Percentiles rank a stretch among this genome's conserved stretches.
These are phyloP conservation scores for Darevskia mixta DNA, from an alignment of 2,797 vertebrate genomes.

Conservation along the genomic window DNA sequence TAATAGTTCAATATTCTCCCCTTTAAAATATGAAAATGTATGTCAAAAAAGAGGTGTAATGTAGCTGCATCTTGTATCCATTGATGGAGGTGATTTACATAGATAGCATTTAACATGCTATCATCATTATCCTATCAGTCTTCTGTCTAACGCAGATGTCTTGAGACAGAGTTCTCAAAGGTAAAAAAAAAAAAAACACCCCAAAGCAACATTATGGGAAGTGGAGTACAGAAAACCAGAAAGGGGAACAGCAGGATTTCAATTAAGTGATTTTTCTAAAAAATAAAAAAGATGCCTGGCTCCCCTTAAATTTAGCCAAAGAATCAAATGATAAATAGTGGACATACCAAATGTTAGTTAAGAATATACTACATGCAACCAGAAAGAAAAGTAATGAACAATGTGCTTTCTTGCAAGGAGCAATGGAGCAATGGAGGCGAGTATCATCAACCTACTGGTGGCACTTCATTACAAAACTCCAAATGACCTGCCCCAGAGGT, in stretches of 20 bases:
- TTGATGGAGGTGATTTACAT: constrained; percentile 86
- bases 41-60: constrained; percentile 81
- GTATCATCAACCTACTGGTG: not conserved
- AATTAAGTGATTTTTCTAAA: constrained; percentile 36
- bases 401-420: constrained; percentile 50
- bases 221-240: constrained; percentile 71
- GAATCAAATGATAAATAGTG: constrained; percentile 71
- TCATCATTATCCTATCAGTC: constrained; percentile 88
- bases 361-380: constrained; percentile 67
- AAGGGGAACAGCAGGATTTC: constrained; percentile 66
- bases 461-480: not conserved
- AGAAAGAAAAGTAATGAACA: constrained; percentile 66
- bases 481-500: not conserved
- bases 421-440: not conserved
- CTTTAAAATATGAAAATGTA: constrained; percentile 84
- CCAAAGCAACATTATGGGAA: constrained; percentile 79
- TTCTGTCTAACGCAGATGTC: constrained; percentile 82
- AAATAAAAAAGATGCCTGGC: not conserved
- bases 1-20: constrained; percentile 83
- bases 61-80: constrained; percentile 85
- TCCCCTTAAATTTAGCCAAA: constrained; percentile 51
- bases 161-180: constrained; percentile 80
- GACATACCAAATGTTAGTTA: constrained; percentile 77
- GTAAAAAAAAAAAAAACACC: constrained; percentile 42
- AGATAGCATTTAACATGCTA: constrained; percentile 86